Base-by-base conservation (phyloP, 2,888 invertebrate species). In the Adela reaumurella region DNA sequence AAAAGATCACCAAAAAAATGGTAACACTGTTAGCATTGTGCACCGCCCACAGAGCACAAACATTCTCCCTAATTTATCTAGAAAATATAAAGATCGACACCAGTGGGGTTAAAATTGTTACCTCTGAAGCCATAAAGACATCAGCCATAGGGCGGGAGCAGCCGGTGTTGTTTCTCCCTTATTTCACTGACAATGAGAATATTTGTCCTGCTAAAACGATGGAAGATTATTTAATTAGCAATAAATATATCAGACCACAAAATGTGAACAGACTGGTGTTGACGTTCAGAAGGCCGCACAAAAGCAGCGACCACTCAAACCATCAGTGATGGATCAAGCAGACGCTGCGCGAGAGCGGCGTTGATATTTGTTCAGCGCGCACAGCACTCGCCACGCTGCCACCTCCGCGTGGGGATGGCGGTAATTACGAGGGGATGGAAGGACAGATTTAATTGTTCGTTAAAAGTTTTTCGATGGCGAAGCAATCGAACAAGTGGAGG, bases 101-200 rank as follows among this genome's bases (percentile, higher is more conserved):
- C 20, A 46, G 48, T 8, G n/a, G 41, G 10, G 42, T 51, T 18
- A 19, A 48, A 10, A 53, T 53, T 10, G 46, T 16, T 3, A 50
- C 55, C 2, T 46, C 52, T 2, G 51, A 53, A 18, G n/a, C 54
- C 2, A 48, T 53, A 10, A 55, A 55, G 28, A 55, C 52, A 1
- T 54, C 55, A 6, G 52, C 18, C 6, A 16, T 49, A 8, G 52
- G 53, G 8, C 16, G 47, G 16, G 20, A 41, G 14, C 52, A 53
- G 19, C 53, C 54, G 1, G 17, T 50, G 1, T 17, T 51, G 11
- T 2, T 29, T 8, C 28, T 54, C 35, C 50, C 49, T 2, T 50
- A 20, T 19, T 52, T 51, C 24, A 2, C 10, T n/a, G 14, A 42
- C 14, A 14, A n/a, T 18, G 3, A 10, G 1, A 17, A 2, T 16